phyloP scores from a whole-genome alignment of 2,797 vertebrate species.

The Cercopithecus petaurista region DNA sequence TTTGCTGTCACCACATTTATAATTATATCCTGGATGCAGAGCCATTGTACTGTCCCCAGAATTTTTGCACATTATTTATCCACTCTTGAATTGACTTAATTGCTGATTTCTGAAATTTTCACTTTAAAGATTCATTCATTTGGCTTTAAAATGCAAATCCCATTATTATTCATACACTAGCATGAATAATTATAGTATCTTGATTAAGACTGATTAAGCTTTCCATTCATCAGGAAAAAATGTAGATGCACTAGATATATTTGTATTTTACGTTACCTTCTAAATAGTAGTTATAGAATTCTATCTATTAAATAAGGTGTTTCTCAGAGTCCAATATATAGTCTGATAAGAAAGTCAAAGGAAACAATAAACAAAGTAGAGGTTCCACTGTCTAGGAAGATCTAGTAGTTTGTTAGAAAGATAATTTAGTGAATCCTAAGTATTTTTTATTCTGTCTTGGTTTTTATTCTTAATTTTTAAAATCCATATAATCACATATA shows the following conservation, averaged over 20 bases:
- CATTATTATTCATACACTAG: conserved; percentile 40
- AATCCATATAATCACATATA: background rate
- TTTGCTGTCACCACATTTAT: background rate
- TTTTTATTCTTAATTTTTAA: conserved; percentile 3
- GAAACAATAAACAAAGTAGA: background rate
- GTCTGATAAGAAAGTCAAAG: background rate
- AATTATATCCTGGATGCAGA: background rate
- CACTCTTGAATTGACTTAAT: background rate
- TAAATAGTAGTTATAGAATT: background rate
- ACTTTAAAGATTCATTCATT: conserved; percentile 56
- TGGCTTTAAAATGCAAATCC: conserved; percentile 56
- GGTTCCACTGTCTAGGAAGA: background rate
- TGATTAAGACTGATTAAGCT: conserved; percentile 69
- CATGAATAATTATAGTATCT: conserved; percentile 54
- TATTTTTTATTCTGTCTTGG: background rate
- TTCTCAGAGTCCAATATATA: background rate
- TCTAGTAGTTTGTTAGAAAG: background rate
- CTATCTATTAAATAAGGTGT: background rate
- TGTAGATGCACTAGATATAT: background rate
- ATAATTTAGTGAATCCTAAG: background rate
- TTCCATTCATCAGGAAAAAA: conserved; percentile 23
- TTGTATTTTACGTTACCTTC: background rate
- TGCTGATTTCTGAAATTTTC: conserved; percentile 56
- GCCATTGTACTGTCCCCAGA: background rate
- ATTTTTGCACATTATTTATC: background rate